Percentiles rank a stretch among this genome's conserved stretches.
These are phyloP conservation scores for Notospermus geniculatus DNA, from an alignment of 1,140 invertebrate species.

Conservation along the genomic window DNA sequence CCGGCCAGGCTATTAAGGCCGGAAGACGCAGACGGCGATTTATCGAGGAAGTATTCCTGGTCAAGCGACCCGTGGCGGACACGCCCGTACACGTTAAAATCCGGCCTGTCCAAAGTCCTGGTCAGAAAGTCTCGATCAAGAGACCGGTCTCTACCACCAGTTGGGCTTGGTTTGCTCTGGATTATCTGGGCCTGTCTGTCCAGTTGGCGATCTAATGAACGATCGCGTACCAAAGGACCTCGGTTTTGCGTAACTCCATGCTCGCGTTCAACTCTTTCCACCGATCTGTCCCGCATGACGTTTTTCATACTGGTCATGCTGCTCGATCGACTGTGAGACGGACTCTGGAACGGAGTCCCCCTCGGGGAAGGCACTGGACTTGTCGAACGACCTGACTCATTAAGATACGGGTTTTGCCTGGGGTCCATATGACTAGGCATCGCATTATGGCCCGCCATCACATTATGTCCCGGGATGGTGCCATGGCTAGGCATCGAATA, in stretches of 20 bases:
- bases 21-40: background rate
- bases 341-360: slow-evolving; percentile 25
- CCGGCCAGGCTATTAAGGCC: background rate
- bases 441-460: no score
- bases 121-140: slow-evolving; percentile 53
- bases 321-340: slow-evolving; percentile 26
- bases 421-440: no score
- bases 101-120: slow-evolving; percentile 43
- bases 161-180: slow-evolving; percentile 36
- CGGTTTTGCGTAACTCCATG: slow-evolving; percentile 7
- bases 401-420: slow-evolving; percentile 4
- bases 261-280: slow-evolving; percentile 36
- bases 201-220: slow-evolving; percentile 15
- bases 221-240: slow-evolving; percentile 1
- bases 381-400: background rate
- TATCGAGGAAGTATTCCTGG: background rate
- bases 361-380: slow-evolving; percentile 6
- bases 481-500: no score
- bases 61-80: no score
- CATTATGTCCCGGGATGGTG: no score
- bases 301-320: slow-evolving; percentile 30
- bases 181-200: background rate
- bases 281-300: slow-evolving; percentile 29
- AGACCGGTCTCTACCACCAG: slow-evolving; percentile 39
- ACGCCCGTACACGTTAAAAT: no score